phyloP scores from a whole-genome alignment of 2,888 invertebrate species.

The Clostera curtula region DNA sequence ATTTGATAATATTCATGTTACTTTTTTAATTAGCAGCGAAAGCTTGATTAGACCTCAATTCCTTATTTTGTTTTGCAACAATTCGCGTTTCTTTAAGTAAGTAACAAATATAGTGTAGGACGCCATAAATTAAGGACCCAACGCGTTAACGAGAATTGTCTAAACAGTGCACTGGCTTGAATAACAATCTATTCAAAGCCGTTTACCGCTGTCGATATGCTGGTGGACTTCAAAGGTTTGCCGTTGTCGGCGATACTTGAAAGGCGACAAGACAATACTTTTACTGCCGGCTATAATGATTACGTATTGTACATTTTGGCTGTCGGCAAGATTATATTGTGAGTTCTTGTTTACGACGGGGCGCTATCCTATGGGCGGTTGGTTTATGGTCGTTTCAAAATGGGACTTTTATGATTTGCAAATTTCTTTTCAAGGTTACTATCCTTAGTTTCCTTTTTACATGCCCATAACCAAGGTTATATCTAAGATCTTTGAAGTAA shows the following conservation, averaged over 20 bases:
- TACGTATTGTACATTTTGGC: conserved; percentile 50
- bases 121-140: too few relatives aligned
- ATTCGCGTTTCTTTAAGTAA: too few relatives aligned
- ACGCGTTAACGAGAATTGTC: too few relatives aligned
- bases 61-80: too few relatives aligned
- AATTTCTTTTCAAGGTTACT: conserved; percentile 12
- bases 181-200: too few relatives aligned
- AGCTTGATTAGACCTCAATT: too few relatives aligned
- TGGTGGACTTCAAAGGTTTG: conserved; percentile 29
- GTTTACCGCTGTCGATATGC: background rate
- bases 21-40: too few relatives aligned
- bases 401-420: conserved; percentile 10
- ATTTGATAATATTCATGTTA: too few relatives aligned
- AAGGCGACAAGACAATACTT: conserved; percentile 60
- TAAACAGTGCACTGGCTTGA: too few relatives aligned
- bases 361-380: conserved; percentile 22
- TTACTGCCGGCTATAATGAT: conserved; percentile 61
- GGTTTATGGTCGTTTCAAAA: conserved; percentile 17
- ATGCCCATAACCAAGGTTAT: too few relatives aligned
- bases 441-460: conserved; percentile 7
- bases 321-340: conserved; percentile 25
- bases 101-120: too few relatives aligned
- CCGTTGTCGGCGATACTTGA: conserved; percentile 47
- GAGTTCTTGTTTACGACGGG: conserved; percentile 24
- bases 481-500: too few relatives aligned